A percentile compares a stretch with the other conserved stretches of the same genome.
Evolutionary conservation across 2,888 invertebrate genomes (phyloP).

Genomic region (Philaethria dido): DNA sequence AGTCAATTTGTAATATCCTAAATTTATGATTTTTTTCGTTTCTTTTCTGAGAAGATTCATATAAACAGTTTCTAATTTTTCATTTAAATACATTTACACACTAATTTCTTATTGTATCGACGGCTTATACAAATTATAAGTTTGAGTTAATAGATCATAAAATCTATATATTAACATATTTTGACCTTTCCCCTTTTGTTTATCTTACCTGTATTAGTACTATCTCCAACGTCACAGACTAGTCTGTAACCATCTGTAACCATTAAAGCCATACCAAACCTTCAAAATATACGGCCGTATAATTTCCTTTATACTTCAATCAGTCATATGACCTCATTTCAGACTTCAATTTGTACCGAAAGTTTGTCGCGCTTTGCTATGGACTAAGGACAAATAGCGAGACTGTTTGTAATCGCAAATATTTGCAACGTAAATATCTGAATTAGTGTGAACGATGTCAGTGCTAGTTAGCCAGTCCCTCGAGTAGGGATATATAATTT

Average conservation of each 20-base stretch:
- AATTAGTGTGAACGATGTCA: background rate
- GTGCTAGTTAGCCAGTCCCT: background rate
- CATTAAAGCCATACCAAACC: background rate
- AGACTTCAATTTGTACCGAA: background rate
- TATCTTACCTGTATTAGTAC: background rate
- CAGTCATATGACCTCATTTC: constrained; percentile 5
- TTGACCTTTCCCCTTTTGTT: too few species aligned
- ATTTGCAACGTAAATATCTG: constrained; percentile 3
- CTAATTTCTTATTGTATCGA: background rate
- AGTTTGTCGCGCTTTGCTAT: background rate
- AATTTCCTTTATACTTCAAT: background rate
- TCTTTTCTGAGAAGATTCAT: background rate
- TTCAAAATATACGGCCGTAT: background rate
- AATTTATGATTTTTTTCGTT: background rate
- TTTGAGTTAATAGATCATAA: too few species aligned
- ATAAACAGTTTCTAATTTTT: background rate
- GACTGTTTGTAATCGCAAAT: background rate
- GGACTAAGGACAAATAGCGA: background rate
- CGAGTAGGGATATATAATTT: background rate
- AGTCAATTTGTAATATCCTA: background rate
- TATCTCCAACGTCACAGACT: background rate
- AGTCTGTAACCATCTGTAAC: background rate
- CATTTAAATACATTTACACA: background rate
- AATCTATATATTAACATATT: too few species aligned
- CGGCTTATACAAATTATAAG: too few species aligned